Base-by-base conservation (phyloP, 2,113 vertebrate genomes). In the Rhinogobius similis region DNA sequence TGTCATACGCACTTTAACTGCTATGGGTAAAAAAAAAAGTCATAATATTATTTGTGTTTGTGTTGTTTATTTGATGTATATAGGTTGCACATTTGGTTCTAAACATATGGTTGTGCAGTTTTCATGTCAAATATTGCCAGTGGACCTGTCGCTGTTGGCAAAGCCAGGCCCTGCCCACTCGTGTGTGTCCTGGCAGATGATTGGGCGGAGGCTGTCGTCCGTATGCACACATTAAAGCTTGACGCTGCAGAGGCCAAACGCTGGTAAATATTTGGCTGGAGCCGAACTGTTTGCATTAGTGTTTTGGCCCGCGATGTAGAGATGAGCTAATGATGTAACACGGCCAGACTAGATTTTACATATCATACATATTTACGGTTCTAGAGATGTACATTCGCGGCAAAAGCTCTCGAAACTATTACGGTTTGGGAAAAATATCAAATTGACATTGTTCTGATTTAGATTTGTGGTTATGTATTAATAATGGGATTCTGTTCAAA, bases 191-290 rank as follows among this genome's bases (percentile, higher is more conserved):
- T 55, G 52, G 52, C 52, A 55, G 52, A 24, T 26, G 11, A 26
- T 55, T 55, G 52, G 23, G 12, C 39, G 12, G 39, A 41, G 70
- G 64, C 77, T 62, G 55, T 61, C 67, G 55, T 67, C 48, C 44
- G 26, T 69, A 44, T 55, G 61, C 62, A 53, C n/a, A 23, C 6
- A 58, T 18, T 18, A 26, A 27, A 48, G 39, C 61, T 67, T 73
- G 38, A 70, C 14, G 38, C 38, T 62, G 65, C 56, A 46, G 59
- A 10, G 75, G 67, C 71, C 62, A 68, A 76, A 66, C 24, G 6
- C 68, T 56, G 46, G 52, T 58, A 13, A 70, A 69, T 76, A 21
- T 64, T 69, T 81, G 59, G 67, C 70, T 53, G 43, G 32, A n/a
- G 68, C 36, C 41, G 26, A 67, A 56, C 24, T n/a, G 70, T 78